Evolutionary conservation across 2,113 vertebrate genomes (phyloP), one percentile per base, ranked within the genome.

Genomic region (Thamnaconus septentrionalis): DNA sequence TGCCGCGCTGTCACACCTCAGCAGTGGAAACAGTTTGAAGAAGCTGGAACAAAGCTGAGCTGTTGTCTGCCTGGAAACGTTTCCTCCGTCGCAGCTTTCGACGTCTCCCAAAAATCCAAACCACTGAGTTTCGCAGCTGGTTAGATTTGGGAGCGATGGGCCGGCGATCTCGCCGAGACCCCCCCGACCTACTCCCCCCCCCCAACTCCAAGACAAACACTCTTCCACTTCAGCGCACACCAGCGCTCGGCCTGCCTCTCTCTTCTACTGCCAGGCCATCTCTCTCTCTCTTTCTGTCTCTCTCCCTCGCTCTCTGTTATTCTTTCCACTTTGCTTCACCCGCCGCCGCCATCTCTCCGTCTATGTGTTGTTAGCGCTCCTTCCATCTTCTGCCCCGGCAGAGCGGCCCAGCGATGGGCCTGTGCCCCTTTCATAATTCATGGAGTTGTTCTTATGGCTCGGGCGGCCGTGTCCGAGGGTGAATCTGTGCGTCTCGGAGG

Each of bases 391-490:
- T 66, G 57, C 56, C 39, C 69, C 73, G 61, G 53, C 56, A 8
- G 53, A 58, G 71, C 74, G 40, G 77, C 72, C 61, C 79, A 51
- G 71, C 52, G 56, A 80, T 61, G 65, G 76, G 72, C 83, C 82
- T 56, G 64, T 80, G 79, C 63, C 73, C 5, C 70, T 80, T 88
- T 84, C 80, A 90, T 90, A 88, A 89, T 88, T 90, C 85, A 89
- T 89, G 79, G 70, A 80, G 78, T 84, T 87, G 83, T 89, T 87
- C 87, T 84, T 76, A 70, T 51, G 84, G 82, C 82, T 74, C 69
- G 73, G 76, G 82, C 76, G 73, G 81, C 75, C 75, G 73, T 83
- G 85, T 84, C 79, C 42, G 75, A 78, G 75, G 18, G 81, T 81
- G 85, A 85, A 88, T 87, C 84, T 76, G 72, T 73, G 78, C 50